These are phyloP conservation scores for Eupithecia inturbata DNA, from an alignment of 2,888 invertebrate genomes.

Conservation along the genomic window DNA sequence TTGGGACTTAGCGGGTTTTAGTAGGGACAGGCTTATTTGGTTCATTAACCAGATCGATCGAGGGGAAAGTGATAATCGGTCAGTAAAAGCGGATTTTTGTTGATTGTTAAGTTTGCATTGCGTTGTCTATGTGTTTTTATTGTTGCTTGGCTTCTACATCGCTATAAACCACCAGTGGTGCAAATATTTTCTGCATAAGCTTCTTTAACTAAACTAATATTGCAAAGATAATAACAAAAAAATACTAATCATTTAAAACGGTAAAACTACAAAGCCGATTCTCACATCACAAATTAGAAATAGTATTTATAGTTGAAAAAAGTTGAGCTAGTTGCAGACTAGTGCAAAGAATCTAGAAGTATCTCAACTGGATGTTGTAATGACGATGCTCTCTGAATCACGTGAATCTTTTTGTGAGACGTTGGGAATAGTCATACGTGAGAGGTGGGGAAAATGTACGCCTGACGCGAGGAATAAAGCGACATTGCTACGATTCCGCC, in stretches of 20 bases:
- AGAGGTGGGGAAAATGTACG: too few relatives aligned
- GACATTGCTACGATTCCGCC: conserved; percentile 37
- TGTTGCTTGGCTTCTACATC: background rate
- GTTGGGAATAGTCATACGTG: too few relatives aligned
- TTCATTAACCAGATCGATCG: conserved; percentile 28
- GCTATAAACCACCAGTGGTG: background rate
- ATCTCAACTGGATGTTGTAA: too few relatives aligned
- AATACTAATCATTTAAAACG: background rate
- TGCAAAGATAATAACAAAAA: background rate
- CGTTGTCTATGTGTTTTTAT: background rate
- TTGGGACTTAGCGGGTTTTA: conserved; percentile 45
- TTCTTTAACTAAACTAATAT: background rate
- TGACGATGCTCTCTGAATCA: too few relatives aligned
- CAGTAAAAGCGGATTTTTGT: conserved; percentile 1
- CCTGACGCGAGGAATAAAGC: too few relatives aligned
- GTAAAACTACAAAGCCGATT: conserved; percentile 6
- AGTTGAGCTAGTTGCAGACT: too few relatives aligned
- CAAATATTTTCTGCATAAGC: background rate
- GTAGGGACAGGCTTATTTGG: conserved; percentile 32
- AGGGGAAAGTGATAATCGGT: conserved; percentile 19
- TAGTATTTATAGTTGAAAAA: too few relatives aligned
- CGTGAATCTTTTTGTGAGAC: too few relatives aligned
- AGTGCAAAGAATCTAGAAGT: too few relatives aligned
- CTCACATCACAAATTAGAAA: conserved; percentile 17
- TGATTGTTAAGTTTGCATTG: too few relatives aligned